Conservation (phyloP, 2,888 invertebrate species). For the Drosophila colorata region DNA sequence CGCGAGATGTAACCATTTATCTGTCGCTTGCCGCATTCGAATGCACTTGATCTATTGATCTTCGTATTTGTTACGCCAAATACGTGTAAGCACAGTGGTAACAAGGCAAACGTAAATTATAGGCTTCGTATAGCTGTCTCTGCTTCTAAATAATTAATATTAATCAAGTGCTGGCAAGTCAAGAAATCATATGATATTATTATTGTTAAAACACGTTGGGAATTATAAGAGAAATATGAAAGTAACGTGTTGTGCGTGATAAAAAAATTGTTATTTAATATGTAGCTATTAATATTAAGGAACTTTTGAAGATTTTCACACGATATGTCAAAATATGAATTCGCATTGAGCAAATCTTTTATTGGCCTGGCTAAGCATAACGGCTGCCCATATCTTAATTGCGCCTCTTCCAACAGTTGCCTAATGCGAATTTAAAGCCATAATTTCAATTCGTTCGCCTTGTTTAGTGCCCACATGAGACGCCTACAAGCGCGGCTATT, state of each 20-base stretch:
- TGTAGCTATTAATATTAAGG: no score
- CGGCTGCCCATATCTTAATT: conserved; percentile 29
- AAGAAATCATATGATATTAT: not conserved
- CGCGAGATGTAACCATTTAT: conserved; percentile 74
- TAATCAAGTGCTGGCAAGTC: no score
- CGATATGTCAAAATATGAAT: not conserved
- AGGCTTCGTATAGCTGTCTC: no score
- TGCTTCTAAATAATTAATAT: no score
- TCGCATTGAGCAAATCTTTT: not conserved
- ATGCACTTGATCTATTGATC: conserved; percentile 81
- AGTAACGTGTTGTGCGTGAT: no score
- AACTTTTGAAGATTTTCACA: not conserved
- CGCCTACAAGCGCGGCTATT: conserved; percentile 27
- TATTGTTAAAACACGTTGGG: not conserved
- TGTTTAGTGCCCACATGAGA: conserved; percentile 33
- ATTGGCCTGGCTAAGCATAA: conserved; percentile 9
- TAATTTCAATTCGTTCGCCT: conserved; percentile 23
- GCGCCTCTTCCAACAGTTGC: conserved; percentile 19
- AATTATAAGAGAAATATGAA: not conserved
- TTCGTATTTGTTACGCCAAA: conserved; percentile 68
- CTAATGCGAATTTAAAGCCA: conserved; percentile 19
- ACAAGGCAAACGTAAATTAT: no score
- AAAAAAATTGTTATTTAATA: no score
- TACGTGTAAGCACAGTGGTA: conserved; percentile 46
- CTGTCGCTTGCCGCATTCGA: conserved; percentile 58